Evolutionary conservation across 2,797 vertebrate genomes (phyloP).

Genomic region (Chelon auratus): DNA sequence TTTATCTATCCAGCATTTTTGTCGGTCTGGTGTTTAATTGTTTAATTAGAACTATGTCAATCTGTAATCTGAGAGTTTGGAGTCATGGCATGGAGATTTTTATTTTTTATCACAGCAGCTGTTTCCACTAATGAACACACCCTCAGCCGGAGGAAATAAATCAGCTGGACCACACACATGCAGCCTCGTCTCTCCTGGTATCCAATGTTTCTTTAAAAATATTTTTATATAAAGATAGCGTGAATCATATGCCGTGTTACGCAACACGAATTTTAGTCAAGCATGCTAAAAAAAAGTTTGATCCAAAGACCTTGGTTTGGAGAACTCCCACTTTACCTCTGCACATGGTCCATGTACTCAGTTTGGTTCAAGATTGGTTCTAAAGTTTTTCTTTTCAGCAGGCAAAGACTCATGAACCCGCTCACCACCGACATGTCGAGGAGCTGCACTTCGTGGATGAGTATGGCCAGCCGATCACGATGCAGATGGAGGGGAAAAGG

Average conservation of each 20-base stretch:
- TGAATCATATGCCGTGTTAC: conserved; percentile 57
- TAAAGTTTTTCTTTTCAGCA: conserved; percentile 22
- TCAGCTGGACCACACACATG: conserved; percentile 2
- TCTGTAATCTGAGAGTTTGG: no score
- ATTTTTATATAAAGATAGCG: conserved; percentile 40
- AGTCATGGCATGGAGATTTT: no score
- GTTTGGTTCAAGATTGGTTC: neutral
- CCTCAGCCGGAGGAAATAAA: neutral
- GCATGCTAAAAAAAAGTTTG: conserved; percentile 11
- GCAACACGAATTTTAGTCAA: conserved; percentile 37
- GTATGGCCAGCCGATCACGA: conserved; percentile 74
- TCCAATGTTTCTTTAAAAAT: conserved; percentile 15
- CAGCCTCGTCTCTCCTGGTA: neutral
- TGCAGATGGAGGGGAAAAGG: conserved; percentile 72
- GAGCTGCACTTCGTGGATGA: conserved; percentile 76
- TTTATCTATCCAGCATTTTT: no score
- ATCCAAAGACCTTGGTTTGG: conserved; percentile 23
- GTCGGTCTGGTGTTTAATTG: no score
- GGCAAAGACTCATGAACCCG: conserved; percentile 64
- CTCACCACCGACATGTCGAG: conserved; percentile 58
- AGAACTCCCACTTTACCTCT: conserved; percentile 39
- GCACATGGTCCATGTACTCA: neutral
- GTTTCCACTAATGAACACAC: neutral
- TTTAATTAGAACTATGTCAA: no score
- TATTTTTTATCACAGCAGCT: no score